Conservation (phyloP, 2,113 vertebrate species). For the Hydropotes inermis region DNA sequence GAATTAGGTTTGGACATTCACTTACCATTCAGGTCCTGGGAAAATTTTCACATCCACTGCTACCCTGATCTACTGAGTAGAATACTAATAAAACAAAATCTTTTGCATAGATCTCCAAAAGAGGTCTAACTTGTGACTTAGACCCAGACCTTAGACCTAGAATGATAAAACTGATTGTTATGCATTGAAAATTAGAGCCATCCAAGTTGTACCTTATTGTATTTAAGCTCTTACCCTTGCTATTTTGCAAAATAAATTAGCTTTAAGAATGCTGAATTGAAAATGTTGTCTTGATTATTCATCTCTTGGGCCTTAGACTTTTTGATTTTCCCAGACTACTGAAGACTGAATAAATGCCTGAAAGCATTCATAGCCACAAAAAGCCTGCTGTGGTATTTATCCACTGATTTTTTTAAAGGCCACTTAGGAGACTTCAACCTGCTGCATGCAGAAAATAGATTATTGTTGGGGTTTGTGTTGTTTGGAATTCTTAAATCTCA, state of each 20-base stretch:
- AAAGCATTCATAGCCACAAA: not conserved
- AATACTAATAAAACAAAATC: not conserved
- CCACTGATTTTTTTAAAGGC: not conserved
- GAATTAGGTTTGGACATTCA: not conserved
- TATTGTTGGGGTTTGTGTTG: not conserved
- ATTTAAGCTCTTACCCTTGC: not conserved
- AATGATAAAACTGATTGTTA: not conserved
- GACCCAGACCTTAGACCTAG: not conserved
- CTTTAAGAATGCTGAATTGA: not conserved
- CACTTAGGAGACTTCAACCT: not conserved
- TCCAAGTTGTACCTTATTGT: not conserved
- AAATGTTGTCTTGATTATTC: constrained; percentile 5
- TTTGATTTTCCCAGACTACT: not conserved
- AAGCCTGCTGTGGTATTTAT: not conserved
- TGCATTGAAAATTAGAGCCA: not conserved
- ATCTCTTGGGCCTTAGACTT: not conserved
- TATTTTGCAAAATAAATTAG: constrained; percentile 50
- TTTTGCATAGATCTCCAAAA: not conserved
- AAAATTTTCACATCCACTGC: not conserved
- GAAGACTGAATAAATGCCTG: not conserved
- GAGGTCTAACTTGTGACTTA: not conserved
- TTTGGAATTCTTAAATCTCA: not conserved
- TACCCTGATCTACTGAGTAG: not conserved
- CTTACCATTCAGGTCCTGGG: not conserved
- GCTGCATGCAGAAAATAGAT: not conserved